Evolutionary conservation across 2,797 vertebrate species (phyloP), one percentile per base, ranked within the genome.

Genomic region (Hozukius guyotensis): DNA sequence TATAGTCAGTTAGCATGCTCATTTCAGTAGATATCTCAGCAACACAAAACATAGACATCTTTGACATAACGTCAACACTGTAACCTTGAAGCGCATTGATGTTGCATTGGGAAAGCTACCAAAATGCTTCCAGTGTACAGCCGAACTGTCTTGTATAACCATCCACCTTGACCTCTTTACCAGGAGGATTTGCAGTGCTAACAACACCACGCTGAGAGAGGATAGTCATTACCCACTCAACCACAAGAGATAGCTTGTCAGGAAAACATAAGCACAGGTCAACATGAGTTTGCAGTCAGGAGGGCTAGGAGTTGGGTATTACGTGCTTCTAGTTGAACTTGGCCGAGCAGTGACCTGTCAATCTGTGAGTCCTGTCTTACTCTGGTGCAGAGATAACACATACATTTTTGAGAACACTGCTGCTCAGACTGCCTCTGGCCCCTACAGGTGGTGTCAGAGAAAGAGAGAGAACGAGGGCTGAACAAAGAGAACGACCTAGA

Each of bases 401-500:
- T 18, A 34, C 6, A 27, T n/a, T 57, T 72, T 5, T 36, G 24
- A 38, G 6, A 18, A 13, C 49, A 62, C 46, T 11, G 34, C 56
- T 22, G 38, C 57, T 76, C 67, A 2, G 49, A 20, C 34, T 25
- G 36, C 74, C 60, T 75, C 46, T 1, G 62, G 57, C 20, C 12
- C 22, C 67, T 68, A 56, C 36, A 73, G 74, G 53, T 72, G 67
- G 66, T 11, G 81, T 75, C 53, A 68, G 34, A 36, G 29, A 53
- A 5, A 29, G 7, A 49, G 2, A 32, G 12, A 68, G 20, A 56
- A 4, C 2, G 24, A 18, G 20, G 10, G 20, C 38, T 34, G 68
- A 70, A 78, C 78, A 77, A 68, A 83, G 76, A 84, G 60, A 32
- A 22, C 7, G 14, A 36, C n/a, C 6, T 14, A 3, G 6, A 55